These are phyloP conservation scores for Nannoperca obscura DNA, from an alignment of 2,797 vertebrate species.

Conservation along the genomic window DNA sequence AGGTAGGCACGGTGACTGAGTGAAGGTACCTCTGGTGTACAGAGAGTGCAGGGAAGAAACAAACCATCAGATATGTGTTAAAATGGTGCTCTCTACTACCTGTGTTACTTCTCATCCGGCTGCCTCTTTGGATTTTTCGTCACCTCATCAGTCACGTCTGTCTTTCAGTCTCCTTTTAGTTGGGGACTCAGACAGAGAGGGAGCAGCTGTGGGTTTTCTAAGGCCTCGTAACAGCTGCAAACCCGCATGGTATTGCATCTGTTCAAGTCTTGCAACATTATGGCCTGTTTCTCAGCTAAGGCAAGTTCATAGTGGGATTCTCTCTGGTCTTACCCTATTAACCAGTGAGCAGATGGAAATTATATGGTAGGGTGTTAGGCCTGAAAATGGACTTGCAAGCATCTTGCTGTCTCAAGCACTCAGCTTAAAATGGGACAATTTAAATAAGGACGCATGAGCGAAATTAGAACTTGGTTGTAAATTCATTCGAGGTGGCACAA, in stretches of 20 bases:
- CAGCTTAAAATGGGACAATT: conserved; percentile 63
- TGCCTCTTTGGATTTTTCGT: conserved; percentile 50
- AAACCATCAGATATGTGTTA: conserved; percentile 19
- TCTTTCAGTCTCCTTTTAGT: conserved; percentile 58
- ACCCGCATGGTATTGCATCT: conserved; percentile 75
- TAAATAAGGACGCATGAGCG: conserved; percentile 65
- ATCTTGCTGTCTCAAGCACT: conserved; percentile 45
- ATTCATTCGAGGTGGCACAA: conserved; percentile 57
- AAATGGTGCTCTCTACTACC: conserved; percentile 44
- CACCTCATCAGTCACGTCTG: conserved; percentile 73
- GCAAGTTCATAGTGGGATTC: conserved; percentile 60
- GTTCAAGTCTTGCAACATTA: conserved; percentile 62
- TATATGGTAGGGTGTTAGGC: conserved; percentile 48
- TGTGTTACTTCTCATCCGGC: conserved; percentile 48
- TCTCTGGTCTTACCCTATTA: conserved; percentile 72
- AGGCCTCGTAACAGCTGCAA: conserved; percentile 78
- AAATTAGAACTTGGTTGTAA: conserved; percentile 63
- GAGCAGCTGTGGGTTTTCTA: conserved; percentile 75
- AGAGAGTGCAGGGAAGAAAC: conserved; percentile 7
- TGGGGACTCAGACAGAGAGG: conserved; percentile 51
- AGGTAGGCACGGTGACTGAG: conserved; percentile 42
- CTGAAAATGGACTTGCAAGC: conserved; percentile 55
- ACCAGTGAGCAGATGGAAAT: conserved; percentile 74
- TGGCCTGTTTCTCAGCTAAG: conserved; percentile 49
- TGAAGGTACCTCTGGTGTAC: not conserved